These are phyloP conservation scores for Polypterus senegalus DNA, from an alignment of 2,113 vertebrate genomes.

Conservation along the genomic window DNA sequence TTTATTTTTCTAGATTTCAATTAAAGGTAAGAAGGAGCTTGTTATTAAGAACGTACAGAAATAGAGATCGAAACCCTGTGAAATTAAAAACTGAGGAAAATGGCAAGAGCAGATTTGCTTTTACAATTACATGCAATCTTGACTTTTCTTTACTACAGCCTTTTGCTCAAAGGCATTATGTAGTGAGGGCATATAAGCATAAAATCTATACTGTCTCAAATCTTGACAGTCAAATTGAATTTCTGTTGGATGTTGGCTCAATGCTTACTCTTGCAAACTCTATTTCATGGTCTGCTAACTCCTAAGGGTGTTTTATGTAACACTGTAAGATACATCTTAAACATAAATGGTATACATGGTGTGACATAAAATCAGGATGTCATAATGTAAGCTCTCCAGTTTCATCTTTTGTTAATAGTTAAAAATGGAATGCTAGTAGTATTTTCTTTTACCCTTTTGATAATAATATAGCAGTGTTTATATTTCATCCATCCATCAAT, in stretches of 20 bases:
- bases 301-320: slow-evolving; percentile 27
- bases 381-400: slow-evolving; percentile 26
- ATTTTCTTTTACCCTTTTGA: too few species aligned
- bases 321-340: slow-evolving; percentile 30
- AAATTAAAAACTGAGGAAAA: slow-evolving; percentile 44
- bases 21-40: background rate
- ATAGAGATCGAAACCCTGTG: slow-evolving; percentile 41
- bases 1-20: background rate
- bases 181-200: slow-evolving; percentile 10
- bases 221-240: slow-evolving; percentile 34
- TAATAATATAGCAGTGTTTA: too few species aligned
- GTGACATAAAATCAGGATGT: slow-evolving; percentile 20
- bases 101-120: slow-evolving; percentile 36
- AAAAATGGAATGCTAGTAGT: too few species aligned
- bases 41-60: slow-evolving; percentile 13
- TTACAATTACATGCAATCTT: slow-evolving; percentile 37
- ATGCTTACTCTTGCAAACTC: slow-evolving; percentile 35
- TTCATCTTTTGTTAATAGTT: slow-evolving; percentile 17
- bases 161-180: slow-evolving; percentile 13
- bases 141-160: slow-evolving; percentile 8
- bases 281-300: slow-evolving; percentile 40
- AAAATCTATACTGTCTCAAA: slow-evolving; percentile 21
- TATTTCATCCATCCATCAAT: too few species aligned
- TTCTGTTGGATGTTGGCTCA: slow-evolving; percentile 26
- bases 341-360: slow-evolving; percentile 24